Percentiles rank a stretch among this genome's conserved stretches.
Conservation (phyloP, 2,113 vertebrate genomes). For the Natator depressus region DNA sequence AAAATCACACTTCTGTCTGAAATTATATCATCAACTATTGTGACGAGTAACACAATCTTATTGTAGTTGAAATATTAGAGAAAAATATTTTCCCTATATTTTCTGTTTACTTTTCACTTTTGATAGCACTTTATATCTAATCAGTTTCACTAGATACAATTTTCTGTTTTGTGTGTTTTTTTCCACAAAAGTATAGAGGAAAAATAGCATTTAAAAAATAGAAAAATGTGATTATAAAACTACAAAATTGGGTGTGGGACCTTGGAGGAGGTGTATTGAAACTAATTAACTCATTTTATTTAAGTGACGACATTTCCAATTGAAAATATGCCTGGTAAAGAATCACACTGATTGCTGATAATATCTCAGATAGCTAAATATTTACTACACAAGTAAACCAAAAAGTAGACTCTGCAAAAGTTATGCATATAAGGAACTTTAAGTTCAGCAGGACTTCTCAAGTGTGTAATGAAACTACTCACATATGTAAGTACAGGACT, state of each 20-base stretch:
- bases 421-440: not conserved
- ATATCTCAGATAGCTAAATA: not conserved
- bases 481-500: not conserved
- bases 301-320: not conserved
- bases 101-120: conserved; percentile 23
- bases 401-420: not conserved
- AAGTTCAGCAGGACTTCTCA: not conserved
- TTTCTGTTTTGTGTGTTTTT: conserved; percentile 19
- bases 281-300: not conserved
- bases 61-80: not conserved
- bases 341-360: not conserved
- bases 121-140: not conserved
- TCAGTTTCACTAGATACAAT: not conserved
- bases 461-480: not conserved
- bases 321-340: not conserved
- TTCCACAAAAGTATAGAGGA: not conserved
- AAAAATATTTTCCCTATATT: conserved; percentile 22
- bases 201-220: not conserved
- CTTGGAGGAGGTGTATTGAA: not conserved
- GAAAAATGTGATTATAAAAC: not conserved
- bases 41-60: conserved; percentile 36
- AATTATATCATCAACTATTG: conserved; percentile 25
- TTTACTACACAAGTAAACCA: not conserved
- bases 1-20: not conserved
- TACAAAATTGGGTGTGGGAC: not conserved